Percentiles rank a stretch among this genome's conserved stretches.
Evolutionary conservation across 2,888 invertebrate species (phyloP).

Genomic region (Corbicula japonica): DNA sequence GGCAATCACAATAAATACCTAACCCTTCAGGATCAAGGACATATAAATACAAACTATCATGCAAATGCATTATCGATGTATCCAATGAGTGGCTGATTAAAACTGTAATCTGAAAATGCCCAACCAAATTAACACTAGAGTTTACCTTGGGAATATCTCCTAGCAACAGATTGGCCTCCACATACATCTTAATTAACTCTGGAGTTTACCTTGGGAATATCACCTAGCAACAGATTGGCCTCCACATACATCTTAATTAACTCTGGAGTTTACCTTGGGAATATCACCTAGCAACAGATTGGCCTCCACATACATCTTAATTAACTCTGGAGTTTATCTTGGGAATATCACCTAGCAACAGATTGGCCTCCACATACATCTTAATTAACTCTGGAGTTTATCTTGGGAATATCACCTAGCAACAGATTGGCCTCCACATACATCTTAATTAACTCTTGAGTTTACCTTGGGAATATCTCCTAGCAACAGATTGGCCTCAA

Average conservation of each 20-base stretch:
- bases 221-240: conserved; percentile 97
- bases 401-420: conserved; percentile 98
- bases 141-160: conserved; percentile 99
- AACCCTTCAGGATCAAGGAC: too few relatives aligned
- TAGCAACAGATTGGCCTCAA: conserved; percentile 96
- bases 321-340: conserved; percentile 94
- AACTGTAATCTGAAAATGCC: too few relatives aligned
- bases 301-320: conserved; percentile 90
- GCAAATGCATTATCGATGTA: too few relatives aligned
- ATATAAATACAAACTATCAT: too few relatives aligned
- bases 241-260: conserved; percentile 97
- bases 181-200: too few relatives aligned
- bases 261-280: conserved; percentile 92
- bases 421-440: conserved; percentile 96
- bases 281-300: neutral
- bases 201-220: conserved; percentile 98
- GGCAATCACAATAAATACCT: too few relatives aligned
- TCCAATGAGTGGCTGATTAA: too few relatives aligned
- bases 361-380: neutral
- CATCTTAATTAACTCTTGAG: neutral
- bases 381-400: conserved; percentile 67
- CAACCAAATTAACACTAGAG: too few relatives aligned
- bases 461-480: conserved; percentile 98
- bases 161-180: conserved; percentile 96
- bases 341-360: conserved; percentile 85